These are phyloP conservation scores for Penaeus vannamei DNA, from an alignment of 1,140 invertebrate genomes.

Conservation along the genomic window DNA sequence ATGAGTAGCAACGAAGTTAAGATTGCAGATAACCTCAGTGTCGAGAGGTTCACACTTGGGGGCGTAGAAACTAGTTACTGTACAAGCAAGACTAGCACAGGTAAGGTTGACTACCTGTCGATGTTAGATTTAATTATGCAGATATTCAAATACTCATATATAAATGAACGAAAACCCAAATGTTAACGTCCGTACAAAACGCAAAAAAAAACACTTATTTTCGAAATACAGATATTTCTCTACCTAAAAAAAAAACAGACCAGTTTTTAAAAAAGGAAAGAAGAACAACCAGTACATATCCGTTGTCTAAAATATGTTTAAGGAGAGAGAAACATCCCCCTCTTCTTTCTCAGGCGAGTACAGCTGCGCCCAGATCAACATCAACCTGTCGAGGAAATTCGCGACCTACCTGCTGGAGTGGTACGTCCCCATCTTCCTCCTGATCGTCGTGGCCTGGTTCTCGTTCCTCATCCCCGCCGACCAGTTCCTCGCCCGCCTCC, in stretches of 20 bases:
- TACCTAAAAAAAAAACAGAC: too few relatives aligned
- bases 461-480: conserved; percentile 50
- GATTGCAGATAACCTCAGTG: too few relatives aligned
- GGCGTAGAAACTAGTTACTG: too few relatives aligned
- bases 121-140: neutral
- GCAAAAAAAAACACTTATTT: conserved; percentile 9
- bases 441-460: conserved; percentile 56
- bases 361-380: conserved; percentile 49
- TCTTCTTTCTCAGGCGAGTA: conserved; percentile 52
- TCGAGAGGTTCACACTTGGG: too few relatives aligned
- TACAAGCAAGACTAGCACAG: too few relatives aligned
- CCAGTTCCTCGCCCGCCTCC: conserved; percentile 52
- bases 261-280: too few relatives aligned
- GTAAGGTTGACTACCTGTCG: too few relatives aligned
- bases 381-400: conserved; percentile 45
- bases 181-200: neutral
- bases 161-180: neutral
- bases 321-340: too few relatives aligned
- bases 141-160: neutral
- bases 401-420: conserved; percentile 59
- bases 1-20: too few relatives aligned
- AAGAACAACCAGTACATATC: too few relatives aligned
- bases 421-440: conserved; percentile 63
- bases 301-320: too few relatives aligned
- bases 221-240: too few relatives aligned